Evolutionary conservation across 2,888 invertebrate species (phyloP).

Genomic region (Slavum lentiscoides): DNA sequence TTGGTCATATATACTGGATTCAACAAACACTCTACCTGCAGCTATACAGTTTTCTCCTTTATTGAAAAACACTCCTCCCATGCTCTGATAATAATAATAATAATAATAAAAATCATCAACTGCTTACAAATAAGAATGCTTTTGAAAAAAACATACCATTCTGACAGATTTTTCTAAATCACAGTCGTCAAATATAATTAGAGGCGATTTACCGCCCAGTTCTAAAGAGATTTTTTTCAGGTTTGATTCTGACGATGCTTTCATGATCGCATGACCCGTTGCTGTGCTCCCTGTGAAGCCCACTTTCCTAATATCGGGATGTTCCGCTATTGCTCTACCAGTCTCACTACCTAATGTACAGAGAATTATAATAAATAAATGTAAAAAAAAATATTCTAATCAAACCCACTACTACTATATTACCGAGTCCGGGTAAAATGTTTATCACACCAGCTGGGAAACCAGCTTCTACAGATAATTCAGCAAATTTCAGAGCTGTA

Average conservation of each 20-base stretch:
- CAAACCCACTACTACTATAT: not conserved
- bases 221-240: conserved; percentile 94
- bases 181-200: conserved; percentile 91
- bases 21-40: conserved; percentile 91
- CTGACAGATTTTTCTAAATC: conserved; percentile 91
- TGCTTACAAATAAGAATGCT: conserved; percentile 2
- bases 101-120: conserved; percentile 44
- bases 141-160: conserved; percentile 66
- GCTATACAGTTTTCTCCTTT: conserved; percentile 99
- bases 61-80: conserved; percentile 95
- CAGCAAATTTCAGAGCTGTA: conserved; percentile 93
- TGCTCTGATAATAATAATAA: conserved; percentile 71
- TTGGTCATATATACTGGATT: conserved; percentile 86
- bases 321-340: conserved; percentile 86
- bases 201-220: conserved; percentile 92
- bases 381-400: not conserved
- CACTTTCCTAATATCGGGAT: conserved; percentile 82
- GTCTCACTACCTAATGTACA: conserved; percentile 67
- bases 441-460: conserved; percentile 94
- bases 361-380: not conserved
- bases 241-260: conserved; percentile 83
- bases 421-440: conserved; percentile 81
- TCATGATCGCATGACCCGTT: conserved; percentile 90
- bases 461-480: conserved; percentile 85
- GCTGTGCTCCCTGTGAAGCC: conserved; percentile 97